Evolutionary conservation across 2,797 vertebrate genomes (phyloP).

Genomic region (Schizopygopsis pylzovi): DNA sequence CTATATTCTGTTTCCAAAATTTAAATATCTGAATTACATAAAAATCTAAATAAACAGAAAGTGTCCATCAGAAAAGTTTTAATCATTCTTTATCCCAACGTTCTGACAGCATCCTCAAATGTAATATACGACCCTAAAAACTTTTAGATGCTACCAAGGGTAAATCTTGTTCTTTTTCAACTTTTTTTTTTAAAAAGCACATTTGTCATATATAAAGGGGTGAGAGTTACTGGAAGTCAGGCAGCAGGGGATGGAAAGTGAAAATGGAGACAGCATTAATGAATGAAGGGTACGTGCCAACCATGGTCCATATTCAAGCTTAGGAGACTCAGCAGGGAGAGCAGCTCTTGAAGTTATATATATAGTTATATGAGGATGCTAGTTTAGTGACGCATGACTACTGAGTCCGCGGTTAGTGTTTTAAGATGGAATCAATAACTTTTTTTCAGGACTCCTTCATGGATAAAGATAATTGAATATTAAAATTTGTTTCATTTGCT

Average conservation of each 20-base stretch:
- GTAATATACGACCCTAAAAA: not conserved
- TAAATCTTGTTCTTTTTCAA: not conserved
- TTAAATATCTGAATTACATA: not conserved
- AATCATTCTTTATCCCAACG: not conserved
- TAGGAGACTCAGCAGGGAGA: slow-evolving; percentile 3
- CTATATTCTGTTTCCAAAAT: not conserved
- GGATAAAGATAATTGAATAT: not conserved
- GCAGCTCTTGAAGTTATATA: not conserved
- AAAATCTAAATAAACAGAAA: not conserved
- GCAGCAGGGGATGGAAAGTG: slow-evolving; percentile 41
- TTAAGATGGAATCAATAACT: not conserved
- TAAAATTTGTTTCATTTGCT: too few relatives aligned
- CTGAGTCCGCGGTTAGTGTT: not conserved
- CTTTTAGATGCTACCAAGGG: not conserved
- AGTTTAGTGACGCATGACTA: slow-evolving; percentile 5
- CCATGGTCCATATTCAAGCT: slow-evolving; percentile 1
- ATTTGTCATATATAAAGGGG: slow-evolving; percentile 11
- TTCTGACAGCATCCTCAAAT: not conserved
- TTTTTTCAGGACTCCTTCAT: not conserved
- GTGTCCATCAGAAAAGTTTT: not conserved
- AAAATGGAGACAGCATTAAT: slow-evolving; percentile 43
- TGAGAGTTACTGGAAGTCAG: slow-evolving; percentile 40
- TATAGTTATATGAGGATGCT: slow-evolving; percentile 19
- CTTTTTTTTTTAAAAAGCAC: not conserved
- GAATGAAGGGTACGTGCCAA: slow-evolving; percentile 40